Conservation (phyloP, 2,113 vertebrate species). For the Myiagra hebetior region DNA sequence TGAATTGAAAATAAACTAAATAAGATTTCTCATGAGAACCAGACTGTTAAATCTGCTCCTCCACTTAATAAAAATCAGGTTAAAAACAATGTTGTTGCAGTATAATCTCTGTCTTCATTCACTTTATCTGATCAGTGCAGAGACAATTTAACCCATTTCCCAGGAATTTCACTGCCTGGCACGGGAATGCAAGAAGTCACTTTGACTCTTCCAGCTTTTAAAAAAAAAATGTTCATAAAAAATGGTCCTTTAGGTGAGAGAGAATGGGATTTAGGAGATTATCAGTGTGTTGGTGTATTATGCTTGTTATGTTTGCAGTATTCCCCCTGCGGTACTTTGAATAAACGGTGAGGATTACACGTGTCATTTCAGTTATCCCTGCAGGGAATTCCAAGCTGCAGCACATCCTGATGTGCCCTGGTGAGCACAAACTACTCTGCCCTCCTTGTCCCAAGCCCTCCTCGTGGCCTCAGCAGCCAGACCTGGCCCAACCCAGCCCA, state of each 20-base stretch:
- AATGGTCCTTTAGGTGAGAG: background rate
- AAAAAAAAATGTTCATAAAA: background rate
- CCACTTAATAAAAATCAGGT: background rate
- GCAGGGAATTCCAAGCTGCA: background rate
- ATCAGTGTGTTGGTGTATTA: rapidly evolving
- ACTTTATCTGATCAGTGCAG: background rate
- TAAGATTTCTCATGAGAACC: background rate
- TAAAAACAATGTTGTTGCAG: background rate
- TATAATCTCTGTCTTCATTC: background rate
- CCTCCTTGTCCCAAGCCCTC: background rate
- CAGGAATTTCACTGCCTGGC: background rate
- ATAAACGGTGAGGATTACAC: background rate
- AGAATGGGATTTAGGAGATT: background rate
- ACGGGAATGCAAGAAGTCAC: background rate
- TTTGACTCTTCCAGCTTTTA: background rate
- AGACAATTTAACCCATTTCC: background rate
- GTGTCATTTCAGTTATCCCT: background rate
- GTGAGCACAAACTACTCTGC: background rate
- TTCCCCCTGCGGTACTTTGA: background rate
- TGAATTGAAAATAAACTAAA: background rate
- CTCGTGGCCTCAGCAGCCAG: background rate
- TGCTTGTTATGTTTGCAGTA: background rate
- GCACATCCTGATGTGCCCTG: background rate
- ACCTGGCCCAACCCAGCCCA: background rate
- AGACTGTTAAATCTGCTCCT: background rate